Percentiles rank a stretch among this genome's conserved stretches.
Evolutionary conservation across 2,888 invertebrate species (phyloP).

Genomic region (Deilephila porcellus): DNA sequence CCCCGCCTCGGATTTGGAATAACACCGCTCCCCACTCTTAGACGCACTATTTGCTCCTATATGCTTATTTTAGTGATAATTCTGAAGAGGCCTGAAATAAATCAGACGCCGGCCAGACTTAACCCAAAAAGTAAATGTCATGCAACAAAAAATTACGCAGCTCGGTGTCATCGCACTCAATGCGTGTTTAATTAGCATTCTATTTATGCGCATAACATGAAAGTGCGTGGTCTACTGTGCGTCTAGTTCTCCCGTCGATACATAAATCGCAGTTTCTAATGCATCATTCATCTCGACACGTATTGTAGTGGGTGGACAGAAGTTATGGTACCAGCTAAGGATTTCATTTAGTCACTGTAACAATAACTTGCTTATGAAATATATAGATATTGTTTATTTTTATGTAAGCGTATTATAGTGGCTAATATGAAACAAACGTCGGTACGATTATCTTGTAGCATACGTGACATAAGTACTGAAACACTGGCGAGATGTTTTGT

Average conservation of each 20-base stretch:
- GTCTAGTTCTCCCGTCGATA: slow-evolving; percentile 1
- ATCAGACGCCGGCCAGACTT: slow-evolving; percentile 67
- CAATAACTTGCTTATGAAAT: background rate
- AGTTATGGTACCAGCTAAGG: background rate
- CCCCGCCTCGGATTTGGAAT: background rate
- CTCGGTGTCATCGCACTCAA: slow-evolving; percentile 65
- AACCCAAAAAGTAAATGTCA: slow-evolving; percentile 76
- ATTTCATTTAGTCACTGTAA: background rate
- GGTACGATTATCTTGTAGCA: background rate
- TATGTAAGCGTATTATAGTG: too few species aligned
- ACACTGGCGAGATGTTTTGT: slow-evolving; percentile 15
- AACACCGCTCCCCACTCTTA: background rate
- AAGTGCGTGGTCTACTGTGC: slow-evolving; percentile 14
- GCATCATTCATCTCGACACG: slow-evolving; percentile 1
- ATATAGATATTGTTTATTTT: too few species aligned
- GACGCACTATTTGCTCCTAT: background rate
- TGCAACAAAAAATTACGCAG: slow-evolving; percentile 68
- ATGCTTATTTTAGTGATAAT: slow-evolving; percentile 38
- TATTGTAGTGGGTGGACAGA: background rate
- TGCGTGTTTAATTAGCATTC: slow-evolving; percentile 35
- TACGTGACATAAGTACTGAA: slow-evolving; percentile 20
- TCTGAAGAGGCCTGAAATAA: slow-evolving; percentile 63
- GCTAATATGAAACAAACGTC: too few species aligned
- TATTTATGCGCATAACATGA: slow-evolving; percentile 18
- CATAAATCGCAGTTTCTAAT: slow-evolving; percentile 1